Evolutionary conservation across 2,888 invertebrate genomes (phyloP), one percentile per base, ranked within the genome.

Genomic region (Craniophora ligustri): DNA sequence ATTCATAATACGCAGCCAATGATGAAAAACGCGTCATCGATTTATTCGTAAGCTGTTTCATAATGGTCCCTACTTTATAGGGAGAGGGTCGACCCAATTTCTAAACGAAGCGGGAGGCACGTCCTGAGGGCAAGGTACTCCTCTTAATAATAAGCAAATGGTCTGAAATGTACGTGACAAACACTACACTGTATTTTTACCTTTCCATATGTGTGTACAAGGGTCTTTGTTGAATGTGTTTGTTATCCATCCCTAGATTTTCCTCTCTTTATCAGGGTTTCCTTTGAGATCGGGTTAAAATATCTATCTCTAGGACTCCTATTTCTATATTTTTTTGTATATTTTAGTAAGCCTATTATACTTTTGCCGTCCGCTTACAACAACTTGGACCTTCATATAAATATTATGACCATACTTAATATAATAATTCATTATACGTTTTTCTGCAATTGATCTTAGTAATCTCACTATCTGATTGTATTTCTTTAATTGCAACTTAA

Each of bases 11-110:
- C 42, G 10, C 40, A 42, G 28, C 16, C 36, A 49, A 36, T 68
- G 69, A 62, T 49, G 71, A 73, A 74, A 79, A 75, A 66, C 51
- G 45, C 75, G 57, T 67, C 75, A 79, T 81, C 77, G 82, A 84
- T 81, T 81, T 76, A 76, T 81, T 75, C 71, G 70, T 77, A 79
- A 76, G 76, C 79, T 76, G 77, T 78, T 81, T 74, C 78, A 76
- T 79, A 79, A 82, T 80, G 72, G 78, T 75, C 72, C 78, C 78
- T 78, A 76, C 75, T 77, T 62, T 72, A 60, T 60, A 76, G 71
- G 77, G 67, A 71, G 78, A 81, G 82, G 74, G 78, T 78, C 81
- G 87, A 88, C 89, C 88, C 84, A 87, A 84, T 89, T 88, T 85
- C 77, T 63, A 75, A 84, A 84, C 79, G 79, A 75, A 75, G 79